A percentile compares a stretch with the other conserved stretches of the same genome.
phyloP scores from a whole-genome alignment of 2,797 vertebrate genomes.

The Leptatherina wallacei region DNA sequence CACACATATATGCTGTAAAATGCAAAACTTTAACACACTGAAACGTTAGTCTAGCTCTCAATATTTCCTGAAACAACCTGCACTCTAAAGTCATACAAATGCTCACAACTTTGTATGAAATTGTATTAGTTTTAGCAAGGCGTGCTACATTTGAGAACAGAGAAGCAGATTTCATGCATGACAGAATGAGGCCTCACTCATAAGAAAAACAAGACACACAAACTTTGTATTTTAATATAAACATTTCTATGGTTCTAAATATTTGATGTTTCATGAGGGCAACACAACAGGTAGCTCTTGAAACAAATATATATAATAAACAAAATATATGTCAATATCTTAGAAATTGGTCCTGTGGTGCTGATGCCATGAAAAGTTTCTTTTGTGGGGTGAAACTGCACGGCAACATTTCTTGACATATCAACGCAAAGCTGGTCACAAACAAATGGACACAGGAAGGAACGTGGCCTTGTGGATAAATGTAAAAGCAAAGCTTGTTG shows the following conservation, averaged over 20 bases:
- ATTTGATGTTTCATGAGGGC: not conserved
- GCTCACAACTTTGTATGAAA: not conserved
- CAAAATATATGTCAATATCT: conserved; percentile 33
- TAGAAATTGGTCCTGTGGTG: conserved; percentile 12
- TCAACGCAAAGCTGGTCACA: conserved; percentile 20
- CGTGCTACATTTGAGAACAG: not conserved
- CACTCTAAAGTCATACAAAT: not conserved
- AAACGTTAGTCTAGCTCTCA: not conserved
- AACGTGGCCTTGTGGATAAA: conserved; percentile 23
- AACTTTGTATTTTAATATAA: not conserved
- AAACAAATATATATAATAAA: conserved; percentile 26
- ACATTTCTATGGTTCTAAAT: not conserved
- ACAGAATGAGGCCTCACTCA: not conserved
- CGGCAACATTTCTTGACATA: conserved; percentile 20
- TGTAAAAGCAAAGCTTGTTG: conserved; percentile 24
- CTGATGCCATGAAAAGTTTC: conserved; percentile 21
- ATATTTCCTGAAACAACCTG: not conserved
- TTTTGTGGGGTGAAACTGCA: conserved; percentile 21
- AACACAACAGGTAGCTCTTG: conserved; percentile 10
- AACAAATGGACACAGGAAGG: conserved; percentile 22
- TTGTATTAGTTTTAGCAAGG: conserved; percentile 1
- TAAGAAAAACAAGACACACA: conserved; percentile 3
- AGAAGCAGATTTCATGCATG: not conserved
- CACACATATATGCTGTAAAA: conserved; percentile 9
- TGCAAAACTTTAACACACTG: conserved; percentile 10